A percentile compares a stretch with the other conserved stretches of the same genome.
phyloP scores from a whole-genome alignment of 2,113 vertebrate genomes.

The Pseudopodoces humilis region DNA sequence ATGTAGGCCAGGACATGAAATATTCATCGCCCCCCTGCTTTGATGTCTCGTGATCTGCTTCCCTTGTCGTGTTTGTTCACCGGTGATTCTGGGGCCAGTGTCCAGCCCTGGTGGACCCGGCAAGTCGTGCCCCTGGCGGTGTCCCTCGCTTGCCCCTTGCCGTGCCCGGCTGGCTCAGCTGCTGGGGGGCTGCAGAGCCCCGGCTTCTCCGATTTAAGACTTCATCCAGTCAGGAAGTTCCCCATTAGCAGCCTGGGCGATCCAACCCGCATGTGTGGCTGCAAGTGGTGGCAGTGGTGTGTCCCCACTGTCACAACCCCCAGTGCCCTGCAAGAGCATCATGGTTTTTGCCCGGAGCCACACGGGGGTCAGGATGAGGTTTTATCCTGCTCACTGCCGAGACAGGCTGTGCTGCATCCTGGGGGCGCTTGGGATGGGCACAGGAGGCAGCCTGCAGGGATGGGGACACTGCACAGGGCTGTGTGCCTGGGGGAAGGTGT shows the following conservation, averaged over 20 bases:
- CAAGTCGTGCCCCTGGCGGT: neutral
- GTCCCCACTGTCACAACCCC: neutral
- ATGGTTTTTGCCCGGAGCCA: neutral
- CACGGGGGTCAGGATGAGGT: neutral
- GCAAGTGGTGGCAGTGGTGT: neutral
- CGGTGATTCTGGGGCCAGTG: neutral
- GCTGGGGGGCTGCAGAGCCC: neutral
- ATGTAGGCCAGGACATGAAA: conserved; percentile 70
- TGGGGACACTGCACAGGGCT: neutral
- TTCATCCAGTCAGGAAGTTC: neutral
- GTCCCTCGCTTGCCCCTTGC: neutral
- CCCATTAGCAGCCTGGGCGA: neutral
- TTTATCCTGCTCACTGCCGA: neutral
- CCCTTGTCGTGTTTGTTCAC: neutral
- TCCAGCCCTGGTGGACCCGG: neutral
- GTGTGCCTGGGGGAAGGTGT: neutral
- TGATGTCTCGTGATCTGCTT: conserved; percentile 40
- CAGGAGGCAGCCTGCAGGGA: neutral
- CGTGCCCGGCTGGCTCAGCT: neutral
- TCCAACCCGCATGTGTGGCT: neutral
- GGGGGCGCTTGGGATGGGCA: neutral
- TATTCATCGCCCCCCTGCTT: conserved; percentile 60
- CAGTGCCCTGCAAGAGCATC: rapidly evolving
- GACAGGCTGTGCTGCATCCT: neutral
- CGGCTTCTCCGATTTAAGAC: neutral